Base-by-base conservation (phyloP, 1,140 invertebrate species). In the Atta texana region DNA sequence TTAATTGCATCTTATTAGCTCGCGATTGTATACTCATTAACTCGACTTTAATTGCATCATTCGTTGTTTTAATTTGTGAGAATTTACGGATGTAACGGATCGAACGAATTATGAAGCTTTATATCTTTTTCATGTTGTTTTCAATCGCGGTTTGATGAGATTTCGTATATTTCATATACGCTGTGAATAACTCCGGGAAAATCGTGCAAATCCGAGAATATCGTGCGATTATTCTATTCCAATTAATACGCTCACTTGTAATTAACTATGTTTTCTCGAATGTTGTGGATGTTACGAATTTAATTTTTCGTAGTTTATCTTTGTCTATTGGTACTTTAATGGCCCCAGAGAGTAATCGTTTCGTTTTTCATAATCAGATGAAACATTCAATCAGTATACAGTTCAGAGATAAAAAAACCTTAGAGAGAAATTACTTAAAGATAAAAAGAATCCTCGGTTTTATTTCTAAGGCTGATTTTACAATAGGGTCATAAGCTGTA, bases 1-100 rank as follows among this genome's bases (percentile, higher is more conserved):
- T 69, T 69, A 51, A 51, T 69, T 49, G 66, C 7, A 51, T 69
- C 66, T 69, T 69, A 51, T 69, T 12, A 5, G 12, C 21, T 69
- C 16, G 39, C 12, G n/a, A 69, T 69, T 69, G 5, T 49, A 69
- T 28, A 69, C 21, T 49, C n/a, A 39, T 51, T 24, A 69, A 51
- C 66, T 16, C 39, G 14, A 51, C 21, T 69, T 51, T 51, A 69
- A 69, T 8, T 10, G 8, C 39, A 44, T 39, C 31, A 2, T 69
- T 24, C 39, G 14, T 24, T 51, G 39, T 12, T 69, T 69, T 69
- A 51, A 51, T 49, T 69, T 24, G 21, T 8, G 21, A 69, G 12
- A 24, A 69, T 69, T 51, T 6, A 14, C 39, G 21, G 10, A 4
- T 44, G 34, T 24, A 24, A 24, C 24, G 24, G 24, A 24, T 49